Percentiles rank a stretch among this genome's conserved stretches.
Conservation (phyloP, 1,140 invertebrate genomes). For the Melanaphis sacchari region DNA sequence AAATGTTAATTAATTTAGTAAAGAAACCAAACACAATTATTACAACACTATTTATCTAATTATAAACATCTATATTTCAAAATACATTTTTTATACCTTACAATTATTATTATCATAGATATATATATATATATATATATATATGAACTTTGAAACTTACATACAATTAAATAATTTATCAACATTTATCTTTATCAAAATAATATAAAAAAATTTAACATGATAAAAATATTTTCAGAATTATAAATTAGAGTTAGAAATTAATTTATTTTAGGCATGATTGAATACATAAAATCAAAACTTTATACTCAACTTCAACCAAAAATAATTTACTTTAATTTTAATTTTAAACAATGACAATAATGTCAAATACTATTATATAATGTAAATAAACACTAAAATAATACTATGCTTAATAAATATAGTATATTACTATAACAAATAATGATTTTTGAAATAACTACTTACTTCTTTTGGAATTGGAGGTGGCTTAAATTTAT, state of each 20-base stretch:
- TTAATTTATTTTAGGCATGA: neutral
- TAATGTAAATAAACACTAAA: neutral
- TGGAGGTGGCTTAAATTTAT: constrained; percentile 45
- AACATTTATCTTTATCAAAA: neutral
- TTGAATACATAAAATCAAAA: constrained; percentile 1
- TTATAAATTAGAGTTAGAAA: neutral
- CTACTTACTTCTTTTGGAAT: constrained; percentile 50
- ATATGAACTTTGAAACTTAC: neutral
- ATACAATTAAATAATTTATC: neutral
- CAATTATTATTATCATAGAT: neutral
- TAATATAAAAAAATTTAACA: neutral
- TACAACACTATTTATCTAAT: neutral
- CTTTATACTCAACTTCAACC: neutral
- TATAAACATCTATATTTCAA: neutral
- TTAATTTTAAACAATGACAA: too few species aligned
- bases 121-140: too few species aligned
- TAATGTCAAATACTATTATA: neutral
- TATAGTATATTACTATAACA: neutral
- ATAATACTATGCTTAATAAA: neutral
- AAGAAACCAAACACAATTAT: neutral
- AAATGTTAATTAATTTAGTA: too few species aligned
- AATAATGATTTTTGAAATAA: neutral
- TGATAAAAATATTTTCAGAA: neutral
- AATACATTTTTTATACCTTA: neutral
- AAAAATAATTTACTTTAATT: neutral